Percentiles rank a stretch among this genome's conserved stretches.
Conservation (phyloP, 1,140 invertebrate species). For the Drosophila rhopaloa region DNA sequence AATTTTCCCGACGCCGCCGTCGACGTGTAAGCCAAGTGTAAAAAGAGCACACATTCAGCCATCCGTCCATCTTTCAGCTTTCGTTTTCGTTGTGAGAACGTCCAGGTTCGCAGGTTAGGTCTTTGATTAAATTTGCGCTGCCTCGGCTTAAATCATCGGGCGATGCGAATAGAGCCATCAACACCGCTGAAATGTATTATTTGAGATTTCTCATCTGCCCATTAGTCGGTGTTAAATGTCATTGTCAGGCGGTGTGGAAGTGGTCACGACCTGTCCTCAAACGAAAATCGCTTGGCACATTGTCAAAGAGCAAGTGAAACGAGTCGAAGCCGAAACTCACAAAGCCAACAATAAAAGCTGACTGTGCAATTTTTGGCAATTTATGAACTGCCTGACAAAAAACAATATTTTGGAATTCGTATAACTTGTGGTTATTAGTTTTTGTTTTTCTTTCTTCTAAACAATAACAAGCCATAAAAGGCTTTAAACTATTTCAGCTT, state of each 20-base stretch:
- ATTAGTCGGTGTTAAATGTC: constrained; percentile 69
- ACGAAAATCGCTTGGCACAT: constrained; percentile 24
- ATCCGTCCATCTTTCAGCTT: constrained; percentile 59
- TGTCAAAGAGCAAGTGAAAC: constrained; percentile 59
- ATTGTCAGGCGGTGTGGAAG: constrained; percentile 56
- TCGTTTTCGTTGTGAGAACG: constrained; percentile 78
- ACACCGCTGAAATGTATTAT: constrained; percentile 43
- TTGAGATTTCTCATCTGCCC: constrained; percentile 65
- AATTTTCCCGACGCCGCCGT: constrained; percentile 65
- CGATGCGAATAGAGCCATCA: constrained; percentile 62
- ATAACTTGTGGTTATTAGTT: constrained; percentile 43
- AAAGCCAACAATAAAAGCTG: constrained; percentile 25
- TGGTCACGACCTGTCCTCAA: constrained; percentile 30
- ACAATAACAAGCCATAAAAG: constrained; percentile 45
- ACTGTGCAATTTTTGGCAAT: constrained; percentile 44
- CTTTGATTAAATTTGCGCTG: constrained; percentile 60
- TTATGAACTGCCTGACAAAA: constrained; percentile 39
- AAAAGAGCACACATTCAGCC: constrained; percentile 69
- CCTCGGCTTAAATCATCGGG: constrained; percentile 59
- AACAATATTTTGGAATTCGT: constrained; percentile 50
- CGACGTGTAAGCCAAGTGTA: constrained; percentile 74
- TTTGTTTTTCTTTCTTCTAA: constrained; percentile 40
- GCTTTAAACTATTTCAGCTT: constrained; percentile 58
- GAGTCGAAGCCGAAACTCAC: constrained; percentile 13
- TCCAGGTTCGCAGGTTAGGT: constrained; percentile 67